Conservation (phyloP, 2,888 invertebrate genomes). For the Pammene aurita region DNA sequence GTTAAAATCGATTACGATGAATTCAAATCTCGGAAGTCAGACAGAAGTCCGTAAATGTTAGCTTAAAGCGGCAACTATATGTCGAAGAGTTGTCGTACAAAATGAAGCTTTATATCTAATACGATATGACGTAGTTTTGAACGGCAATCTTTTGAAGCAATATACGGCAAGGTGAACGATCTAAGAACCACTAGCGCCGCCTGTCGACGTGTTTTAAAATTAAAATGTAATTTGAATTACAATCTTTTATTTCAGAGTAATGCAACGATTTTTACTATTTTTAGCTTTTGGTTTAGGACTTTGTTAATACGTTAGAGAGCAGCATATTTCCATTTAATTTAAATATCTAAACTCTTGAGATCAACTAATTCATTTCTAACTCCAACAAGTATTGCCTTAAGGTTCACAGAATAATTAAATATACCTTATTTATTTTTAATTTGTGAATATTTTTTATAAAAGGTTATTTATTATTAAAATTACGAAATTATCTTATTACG, state of each 20-base stretch:
- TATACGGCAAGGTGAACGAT: slow-evolving; percentile 33
- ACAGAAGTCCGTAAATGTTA: slow-evolving; percentile 21
- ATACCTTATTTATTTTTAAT: not conserved
- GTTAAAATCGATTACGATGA: not conserved
- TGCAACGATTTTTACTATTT: too few species aligned
- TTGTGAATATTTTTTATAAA: too few species aligned
- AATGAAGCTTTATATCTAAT: not conserved
- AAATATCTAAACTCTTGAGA: not conserved
- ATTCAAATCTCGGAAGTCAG: slow-evolving; percentile 6
- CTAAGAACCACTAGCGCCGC: slow-evolving; percentile 49
- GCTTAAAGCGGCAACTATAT: slow-evolving; percentile 12
- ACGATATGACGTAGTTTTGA: not conserved
- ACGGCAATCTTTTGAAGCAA: slow-evolving; percentile 1
- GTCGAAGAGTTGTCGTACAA: not conserved
- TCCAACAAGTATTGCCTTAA: not conserved
- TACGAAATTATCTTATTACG: slow-evolving; percentile 3
- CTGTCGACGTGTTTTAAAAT: slow-evolving; percentile 43
- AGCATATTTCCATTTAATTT: not conserved
- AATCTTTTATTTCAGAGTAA: too few species aligned
- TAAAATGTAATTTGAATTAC: slow-evolving; percentile 35
- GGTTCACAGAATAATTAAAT: not conserved
- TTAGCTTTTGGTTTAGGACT: too few species aligned
- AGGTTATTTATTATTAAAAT: too few species aligned
- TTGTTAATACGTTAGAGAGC: not conserved
- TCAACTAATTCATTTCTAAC: not conserved